Percentiles rank a stretch among this genome's conserved stretches.
These are phyloP conservation scores for Euplexia lucipara DNA, from an alignment of 2,888 invertebrate genomes.

Conservation along the genomic window DNA sequence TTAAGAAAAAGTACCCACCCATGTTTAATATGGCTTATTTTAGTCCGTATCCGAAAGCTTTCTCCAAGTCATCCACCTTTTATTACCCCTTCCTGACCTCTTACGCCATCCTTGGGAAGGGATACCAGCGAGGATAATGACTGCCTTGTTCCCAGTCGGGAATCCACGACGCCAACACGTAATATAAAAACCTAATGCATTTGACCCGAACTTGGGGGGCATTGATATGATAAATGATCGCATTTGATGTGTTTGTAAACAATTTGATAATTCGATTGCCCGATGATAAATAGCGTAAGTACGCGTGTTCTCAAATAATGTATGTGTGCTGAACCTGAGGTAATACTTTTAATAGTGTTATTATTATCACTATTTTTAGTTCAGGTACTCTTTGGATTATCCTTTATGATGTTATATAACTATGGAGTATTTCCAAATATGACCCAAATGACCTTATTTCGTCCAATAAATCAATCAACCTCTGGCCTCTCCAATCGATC, in stretches of 20 bases:
- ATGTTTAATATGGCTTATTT: too few species aligned
- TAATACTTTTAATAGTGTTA: neutral
- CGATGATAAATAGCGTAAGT: slow-evolving; percentile 1
- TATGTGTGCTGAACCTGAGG: neutral
- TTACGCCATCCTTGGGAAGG: slow-evolving; percentile 32
- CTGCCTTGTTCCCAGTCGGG: slow-evolving; percentile 11
- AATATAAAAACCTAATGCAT: slow-evolving; percentile 45
- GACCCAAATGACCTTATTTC: slow-evolving; percentile 30
- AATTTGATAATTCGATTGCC: slow-evolving; percentile 34
- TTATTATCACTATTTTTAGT: too few species aligned
- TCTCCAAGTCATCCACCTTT: slow-evolving; percentile 8
- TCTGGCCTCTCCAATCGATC: slow-evolving; percentile 51
- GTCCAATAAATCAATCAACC: slow-evolving; percentile 45
- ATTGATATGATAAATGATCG: slow-evolving; percentile 31
- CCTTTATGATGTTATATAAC: neutral
- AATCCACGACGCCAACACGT: slow-evolving; percentile 28
- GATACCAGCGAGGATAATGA: slow-evolving; percentile 18
- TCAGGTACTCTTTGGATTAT: neutral
- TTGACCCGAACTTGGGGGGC: slow-evolving; percentile 45
- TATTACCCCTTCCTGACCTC: slow-evolving; percentile 28
- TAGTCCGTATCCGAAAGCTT: neutral
- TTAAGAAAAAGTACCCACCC: too few species aligned
- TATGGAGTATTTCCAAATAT: neutral
- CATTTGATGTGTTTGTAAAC: slow-evolving; percentile 53
- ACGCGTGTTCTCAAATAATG: slow-evolving; percentile 3